Evolutionary conservation across 2,797 vertebrate genomes (phyloP).

Genomic region (Pipistrellus pipistrellus): DNA sequence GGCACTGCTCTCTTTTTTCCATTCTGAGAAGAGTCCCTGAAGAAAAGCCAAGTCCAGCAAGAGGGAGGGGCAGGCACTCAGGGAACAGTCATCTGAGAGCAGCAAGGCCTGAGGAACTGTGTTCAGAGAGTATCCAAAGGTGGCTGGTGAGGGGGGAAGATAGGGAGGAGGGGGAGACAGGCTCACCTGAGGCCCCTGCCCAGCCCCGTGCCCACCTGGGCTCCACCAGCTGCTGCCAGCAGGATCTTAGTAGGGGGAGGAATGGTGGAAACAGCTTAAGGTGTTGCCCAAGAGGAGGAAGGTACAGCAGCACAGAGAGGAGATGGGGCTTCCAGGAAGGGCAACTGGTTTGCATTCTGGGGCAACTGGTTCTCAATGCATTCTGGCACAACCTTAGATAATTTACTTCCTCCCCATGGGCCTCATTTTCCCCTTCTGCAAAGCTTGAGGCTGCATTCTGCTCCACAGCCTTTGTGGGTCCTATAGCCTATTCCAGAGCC

Average conservation of each 20-base stretch:
- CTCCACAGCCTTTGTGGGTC: background rate
- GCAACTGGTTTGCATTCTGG: background rate
- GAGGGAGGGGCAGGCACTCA: background rate
- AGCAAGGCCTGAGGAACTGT: background rate
- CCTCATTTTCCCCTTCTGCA: background rate
- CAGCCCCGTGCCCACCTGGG: fast-evolving
- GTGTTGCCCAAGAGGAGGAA: background rate
- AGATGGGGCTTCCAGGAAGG: background rate
- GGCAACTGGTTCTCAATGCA: background rate
- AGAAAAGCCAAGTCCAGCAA: slow-evolving; percentile 48
- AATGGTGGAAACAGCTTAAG: background rate
- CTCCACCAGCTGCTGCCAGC: background rate
- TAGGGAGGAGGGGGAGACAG: fast-evolving
- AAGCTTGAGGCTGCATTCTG: background rate
- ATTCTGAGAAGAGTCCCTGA: slow-evolving; percentile 54
- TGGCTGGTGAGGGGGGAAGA: background rate
- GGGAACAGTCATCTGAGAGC: background rate
- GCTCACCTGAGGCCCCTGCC: background rate
- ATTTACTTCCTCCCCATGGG: background rate
- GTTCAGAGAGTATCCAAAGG: background rate
- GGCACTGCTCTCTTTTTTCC: slow-evolving; percentile 49
- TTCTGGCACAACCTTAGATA: background rate
- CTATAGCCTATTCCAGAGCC: background rate
- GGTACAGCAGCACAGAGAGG: background rate
- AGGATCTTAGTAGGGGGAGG: too few species aligned